Percentiles rank a stretch among this genome's conserved stretches.
Evolutionary conservation across 35 echinoderm and acorn worm genomes (phyloP).

Genomic region (Ophioderma brevispina): DNA sequence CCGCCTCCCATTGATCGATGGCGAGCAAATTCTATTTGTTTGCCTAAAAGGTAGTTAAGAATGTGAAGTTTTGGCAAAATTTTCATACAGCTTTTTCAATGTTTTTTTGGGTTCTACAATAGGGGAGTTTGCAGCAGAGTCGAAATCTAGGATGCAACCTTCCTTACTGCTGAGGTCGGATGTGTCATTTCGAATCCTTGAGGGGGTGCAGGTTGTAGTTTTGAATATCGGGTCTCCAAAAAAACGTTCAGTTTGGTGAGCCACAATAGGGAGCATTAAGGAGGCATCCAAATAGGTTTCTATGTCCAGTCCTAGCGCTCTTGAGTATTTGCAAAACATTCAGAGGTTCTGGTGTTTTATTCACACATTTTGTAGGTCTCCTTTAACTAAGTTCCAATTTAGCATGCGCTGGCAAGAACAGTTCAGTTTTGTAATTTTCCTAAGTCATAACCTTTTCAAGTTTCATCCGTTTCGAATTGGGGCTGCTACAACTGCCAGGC

Average conservation of each 20-base stretch:
- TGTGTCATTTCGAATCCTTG: not conserved
- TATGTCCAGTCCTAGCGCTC: not conserved
- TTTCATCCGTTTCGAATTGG: conserved; percentile 41
- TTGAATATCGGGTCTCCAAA: not conserved
- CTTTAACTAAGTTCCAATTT: not conserved
- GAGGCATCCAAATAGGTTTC: not conserved
- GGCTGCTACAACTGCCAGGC: not conserved
- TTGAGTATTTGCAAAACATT: not conserved
- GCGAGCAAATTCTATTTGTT: no score
- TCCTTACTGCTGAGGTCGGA: not conserved
- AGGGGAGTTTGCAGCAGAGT: not conserved
- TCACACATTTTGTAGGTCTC: not conserved
- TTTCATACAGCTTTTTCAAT: not conserved
- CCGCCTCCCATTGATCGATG: not conserved
- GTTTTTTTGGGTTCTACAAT: conserved; percentile 8
- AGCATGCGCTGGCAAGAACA: not conserved
- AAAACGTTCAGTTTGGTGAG: not conserved
- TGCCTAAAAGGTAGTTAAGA: not conserved
- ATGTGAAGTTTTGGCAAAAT: not conserved
- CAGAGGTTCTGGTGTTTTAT: not conserved
- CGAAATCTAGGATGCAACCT: not conserved
- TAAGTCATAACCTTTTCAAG: not conserved
- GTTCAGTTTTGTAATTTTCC: not conserved
- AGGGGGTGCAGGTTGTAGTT: not conserved
- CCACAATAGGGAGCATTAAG: not conserved